Evolutionary conservation across 2,888 invertebrate species (phyloP).

Genomic region (Rosalia funebris): DNA sequence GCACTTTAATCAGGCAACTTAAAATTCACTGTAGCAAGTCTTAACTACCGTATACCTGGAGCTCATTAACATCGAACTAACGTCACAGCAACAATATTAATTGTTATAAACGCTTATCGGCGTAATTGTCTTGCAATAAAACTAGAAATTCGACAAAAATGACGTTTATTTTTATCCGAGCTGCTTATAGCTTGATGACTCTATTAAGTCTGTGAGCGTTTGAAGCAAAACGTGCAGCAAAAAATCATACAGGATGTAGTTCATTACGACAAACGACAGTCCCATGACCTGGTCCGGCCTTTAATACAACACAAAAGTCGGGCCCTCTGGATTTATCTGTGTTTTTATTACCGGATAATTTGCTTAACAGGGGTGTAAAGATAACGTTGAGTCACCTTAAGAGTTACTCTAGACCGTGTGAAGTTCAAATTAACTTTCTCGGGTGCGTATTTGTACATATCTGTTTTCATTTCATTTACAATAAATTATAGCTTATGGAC

Average conservation of each 20-base stretch:
- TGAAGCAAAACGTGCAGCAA: conserved; percentile 26
- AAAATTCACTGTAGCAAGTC: neutral
- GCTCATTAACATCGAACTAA: neutral
- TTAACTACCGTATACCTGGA: conserved; percentile 4
- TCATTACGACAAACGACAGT: conserved; percentile 29
- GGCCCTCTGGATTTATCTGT: conserved; percentile 10
- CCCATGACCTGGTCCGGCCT: conserved; percentile 27
- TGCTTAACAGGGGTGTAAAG: conserved; percentile 11
- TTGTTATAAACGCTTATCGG: neutral
- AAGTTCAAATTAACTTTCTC: neutral
- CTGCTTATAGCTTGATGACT: conserved; percentile 3
- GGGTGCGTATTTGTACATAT: neutral
- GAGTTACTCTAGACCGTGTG: neutral
- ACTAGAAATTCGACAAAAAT: conserved; percentile 3
- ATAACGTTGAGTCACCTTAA: neutral
- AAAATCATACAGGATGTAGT: conserved; percentile 29
- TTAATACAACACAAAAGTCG: conserved; percentile 7
- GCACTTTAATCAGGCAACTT: neutral
- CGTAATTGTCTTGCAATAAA: neutral
- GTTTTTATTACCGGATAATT: conserved; percentile 15
- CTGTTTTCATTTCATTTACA: no score
- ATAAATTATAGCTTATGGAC: neutral
- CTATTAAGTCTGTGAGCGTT: conserved; percentile 13
- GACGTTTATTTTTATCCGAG: neutral
- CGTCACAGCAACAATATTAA: neutral